Evolutionary conservation across 2,888 invertebrate species (phyloP), one percentile per base, ranked within the genome.

Genomic region (Tortricodes alternella): DNA sequence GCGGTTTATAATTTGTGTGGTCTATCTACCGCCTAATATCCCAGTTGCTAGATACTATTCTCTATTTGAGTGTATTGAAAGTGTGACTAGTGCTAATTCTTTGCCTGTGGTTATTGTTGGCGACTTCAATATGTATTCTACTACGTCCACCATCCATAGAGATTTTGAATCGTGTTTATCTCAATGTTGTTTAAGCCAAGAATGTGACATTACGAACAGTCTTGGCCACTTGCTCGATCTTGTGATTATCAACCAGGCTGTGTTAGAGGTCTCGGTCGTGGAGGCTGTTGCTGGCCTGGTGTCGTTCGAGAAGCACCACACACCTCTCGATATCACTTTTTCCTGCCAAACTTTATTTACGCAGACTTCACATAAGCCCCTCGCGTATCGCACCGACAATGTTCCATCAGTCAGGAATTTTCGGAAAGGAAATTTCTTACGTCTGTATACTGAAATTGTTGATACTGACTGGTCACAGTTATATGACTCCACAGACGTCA

Each of bases 271-370:
- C 13, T 19, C 11, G 7, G 46, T 46, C 3, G 21, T 9, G 1
- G 34, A 19, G 34, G 19, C 46, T 21, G 46, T 13, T 19, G 8
- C 21, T 34, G 46, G 46, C 2, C 46, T 46, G 7, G 46, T 46
- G 4, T 46, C 46, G 6, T 32, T 34, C 15, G 46, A 46, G 13
- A 46, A 23, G 6, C 46, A 46, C n/a, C 32, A 46, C 6, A 3
- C 19, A 3, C 46, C 46, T 18, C 32, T 46, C 7, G n/a, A 46
- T 11, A 46, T 46, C 9, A 1, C n/a, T 19, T 4, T 46, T 1
- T 32, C 32, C 3, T 32, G 32, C 11, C 46, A 18, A 0, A 46
- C 46, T 8, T 1, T 46, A 19, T 46, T 46, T 13, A 19, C 5
- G 3, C 5, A 29, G n/a, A n/a, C 1, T 1, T n/a, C 4, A 3